These are phyloP conservation scores for Drosophila nigrodunni DNA, from an alignment of 1,140 invertebrate species.

Conservation along the genomic window DNA sequence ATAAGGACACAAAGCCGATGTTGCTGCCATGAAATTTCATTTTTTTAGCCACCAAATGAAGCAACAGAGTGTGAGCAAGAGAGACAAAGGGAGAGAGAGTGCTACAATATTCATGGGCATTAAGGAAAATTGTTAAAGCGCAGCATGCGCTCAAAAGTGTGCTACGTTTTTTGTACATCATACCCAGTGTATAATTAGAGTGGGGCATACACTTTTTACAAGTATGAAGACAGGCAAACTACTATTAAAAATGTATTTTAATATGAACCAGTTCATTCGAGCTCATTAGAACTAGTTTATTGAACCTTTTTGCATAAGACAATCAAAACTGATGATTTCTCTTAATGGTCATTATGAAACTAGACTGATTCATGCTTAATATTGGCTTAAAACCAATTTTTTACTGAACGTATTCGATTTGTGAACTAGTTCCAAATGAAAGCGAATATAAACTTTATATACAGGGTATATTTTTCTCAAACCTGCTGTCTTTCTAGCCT, in stretches of 20 bases:
- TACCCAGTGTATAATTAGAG: neutral
- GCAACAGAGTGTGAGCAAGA: neutral
- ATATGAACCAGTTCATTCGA: too few relatives aligned
- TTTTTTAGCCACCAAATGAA: conserved; percentile 27
- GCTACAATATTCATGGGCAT: conserved; percentile 13
- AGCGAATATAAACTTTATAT: neutral
- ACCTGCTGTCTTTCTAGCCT: neutral
- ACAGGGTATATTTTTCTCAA: neutral
- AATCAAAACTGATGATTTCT: too few relatives aligned
- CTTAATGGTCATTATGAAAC: too few relatives aligned
- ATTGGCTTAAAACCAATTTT: too few relatives aligned
- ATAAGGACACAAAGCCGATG: conserved; percentile 18
- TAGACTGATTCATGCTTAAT: too few relatives aligned
- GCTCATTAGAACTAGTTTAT: neutral
- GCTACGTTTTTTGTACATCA: conserved; percentile 24
- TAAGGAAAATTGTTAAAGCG: conserved; percentile 24
- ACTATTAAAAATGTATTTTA: too few relatives aligned
- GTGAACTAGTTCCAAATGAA: too few relatives aligned
- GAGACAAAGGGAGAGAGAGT: neutral
- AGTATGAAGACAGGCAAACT: too few relatives aligned
- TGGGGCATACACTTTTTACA: too few relatives aligned
- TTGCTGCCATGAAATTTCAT: conserved; percentile 40
- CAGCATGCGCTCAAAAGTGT: conserved; percentile 18
- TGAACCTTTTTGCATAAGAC: too few relatives aligned
- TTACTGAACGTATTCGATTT: too few relatives aligned